phyloP scores from a whole-genome alignment of 2,797 vertebrate genomes.

The Silurus aristotelis region DNA sequence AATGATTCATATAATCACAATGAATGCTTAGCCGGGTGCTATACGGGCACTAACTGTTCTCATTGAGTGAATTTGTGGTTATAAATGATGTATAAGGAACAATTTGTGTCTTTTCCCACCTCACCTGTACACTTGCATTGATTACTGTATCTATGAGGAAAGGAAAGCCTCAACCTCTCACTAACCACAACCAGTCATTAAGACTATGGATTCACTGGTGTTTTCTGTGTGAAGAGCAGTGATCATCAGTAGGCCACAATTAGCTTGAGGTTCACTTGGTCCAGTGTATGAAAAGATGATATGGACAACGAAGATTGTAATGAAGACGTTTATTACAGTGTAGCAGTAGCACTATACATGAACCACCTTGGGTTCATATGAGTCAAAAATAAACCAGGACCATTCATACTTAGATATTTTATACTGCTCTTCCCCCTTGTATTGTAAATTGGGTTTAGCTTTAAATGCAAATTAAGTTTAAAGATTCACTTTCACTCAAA shows the following conservation, averaged over 20 bases:
- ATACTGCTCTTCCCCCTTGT: no score
- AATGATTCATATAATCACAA: not conserved
- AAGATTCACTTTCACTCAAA: no score
- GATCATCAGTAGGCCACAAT: not conserved
- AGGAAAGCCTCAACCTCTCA: not conserved
- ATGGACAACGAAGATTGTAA: no score
- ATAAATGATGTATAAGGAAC: slow-evolving; percentile 34
- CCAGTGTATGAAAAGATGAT: no score
- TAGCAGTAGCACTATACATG: no score
- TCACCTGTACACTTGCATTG: not conserved
- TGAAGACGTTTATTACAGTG: no score
- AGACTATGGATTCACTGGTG: not conserved
- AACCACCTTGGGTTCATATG: not conserved
- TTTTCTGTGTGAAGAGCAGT: not conserved
- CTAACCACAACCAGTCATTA: not conserved
- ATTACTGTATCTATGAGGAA: not conserved
- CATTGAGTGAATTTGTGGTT: slow-evolving; percentile 6
- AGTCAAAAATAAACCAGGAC: no score
- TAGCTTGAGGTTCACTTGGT: not conserved
- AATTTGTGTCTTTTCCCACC: not conserved
- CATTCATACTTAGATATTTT: no score
- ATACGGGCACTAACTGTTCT: not conserved
- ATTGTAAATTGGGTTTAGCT: no score
- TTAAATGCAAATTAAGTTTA: no score
- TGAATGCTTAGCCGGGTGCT: not conserved